Evolutionary conservation across 2,113 vertebrate genomes (phyloP), one percentile per base, ranked within the genome.

Genomic region (Herpailurus yagouaroundi): DNA sequence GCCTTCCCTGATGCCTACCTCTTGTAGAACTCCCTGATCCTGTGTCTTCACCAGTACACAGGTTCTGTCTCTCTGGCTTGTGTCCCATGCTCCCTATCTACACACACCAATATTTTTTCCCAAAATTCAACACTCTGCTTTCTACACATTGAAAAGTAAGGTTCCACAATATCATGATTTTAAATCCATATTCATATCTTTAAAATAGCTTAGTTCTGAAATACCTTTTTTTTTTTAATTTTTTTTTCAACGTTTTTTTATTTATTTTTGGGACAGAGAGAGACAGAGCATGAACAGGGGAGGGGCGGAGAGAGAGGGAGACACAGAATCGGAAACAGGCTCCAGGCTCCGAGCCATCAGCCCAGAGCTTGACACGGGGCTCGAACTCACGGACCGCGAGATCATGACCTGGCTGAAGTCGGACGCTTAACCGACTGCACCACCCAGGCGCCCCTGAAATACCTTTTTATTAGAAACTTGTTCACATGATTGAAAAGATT

Each of bases 131-230:
- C 80, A 12, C 14, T 27, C 52, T 83, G 23, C 79, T 88, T 66
- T 74, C 74, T 66, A 63, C n/a, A 41, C 80, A 69, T 41, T 77
- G 4, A 19, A 79, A 97, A 71, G 13, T 79, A 85, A 97, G 79
- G 7, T 60, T 69, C 19, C 29, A 85, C 33, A 90, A 73, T 74
- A 66, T 29, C 14, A 21, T 60, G 50, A 71, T 50, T 83, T 48
- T 68, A 90, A 85, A 79, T 95, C 63, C 66, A 10, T 38, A 96
- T 91, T 96, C 50, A 23, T 55, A 48, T 69, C n/a, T 89, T 82
- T 76, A 64, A 1, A 63, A 23, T 48, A 87, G 48, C 36, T 85
- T 92, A n/a, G 36, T 89, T 96, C 29, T 89, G 80, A 95, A 86
- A 87, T 83, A 68, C 7, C 36, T 82, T 86, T 90, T 36, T 94